Conservation (phyloP, 2,797 vertebrate genomes). For the Dryobates pubescens region DNA sequence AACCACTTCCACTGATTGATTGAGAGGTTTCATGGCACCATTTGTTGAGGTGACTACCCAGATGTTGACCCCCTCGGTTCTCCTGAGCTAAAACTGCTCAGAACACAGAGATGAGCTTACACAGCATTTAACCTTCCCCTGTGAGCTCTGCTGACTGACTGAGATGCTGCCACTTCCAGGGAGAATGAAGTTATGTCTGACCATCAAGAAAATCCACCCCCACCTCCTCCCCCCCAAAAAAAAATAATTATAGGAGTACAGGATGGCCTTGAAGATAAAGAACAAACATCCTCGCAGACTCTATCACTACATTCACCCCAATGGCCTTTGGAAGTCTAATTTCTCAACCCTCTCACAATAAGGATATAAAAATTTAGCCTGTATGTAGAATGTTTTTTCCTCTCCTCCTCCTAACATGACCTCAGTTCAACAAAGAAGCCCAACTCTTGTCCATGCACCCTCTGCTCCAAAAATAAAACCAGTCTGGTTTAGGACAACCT, state of each 20-base stretch:
- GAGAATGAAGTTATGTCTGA: not conserved
- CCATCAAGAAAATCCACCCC: not conserved
- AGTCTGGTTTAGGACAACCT: not conserved
- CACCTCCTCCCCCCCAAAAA: too few species aligned
- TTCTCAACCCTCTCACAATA: not conserved
- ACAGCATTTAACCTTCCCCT: not conserved
- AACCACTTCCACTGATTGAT: not conserved
- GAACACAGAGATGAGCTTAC: not conserved
- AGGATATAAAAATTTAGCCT: not conserved
- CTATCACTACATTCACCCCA: not conserved
- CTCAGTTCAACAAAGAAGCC: not conserved
- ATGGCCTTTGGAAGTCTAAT: not conserved
- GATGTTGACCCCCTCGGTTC: not conserved
- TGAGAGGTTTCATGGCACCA: not conserved
- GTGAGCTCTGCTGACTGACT: not conserved
- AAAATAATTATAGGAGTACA: rapidly evolving
- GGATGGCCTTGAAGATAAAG: rapidly evolving
- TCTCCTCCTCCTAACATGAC: not conserved
- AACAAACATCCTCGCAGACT: not conserved
- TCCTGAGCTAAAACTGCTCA: not conserved
- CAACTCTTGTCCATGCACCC: not conserved
- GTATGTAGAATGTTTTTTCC: not conserved
- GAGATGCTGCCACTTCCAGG: not conserved
- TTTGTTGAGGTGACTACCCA: not conserved
- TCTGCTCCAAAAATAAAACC: not conserved